These are phyloP conservation scores for Euproctis similis DNA, from an alignment of 2,888 invertebrate species.

Conservation along the genomic window DNA sequence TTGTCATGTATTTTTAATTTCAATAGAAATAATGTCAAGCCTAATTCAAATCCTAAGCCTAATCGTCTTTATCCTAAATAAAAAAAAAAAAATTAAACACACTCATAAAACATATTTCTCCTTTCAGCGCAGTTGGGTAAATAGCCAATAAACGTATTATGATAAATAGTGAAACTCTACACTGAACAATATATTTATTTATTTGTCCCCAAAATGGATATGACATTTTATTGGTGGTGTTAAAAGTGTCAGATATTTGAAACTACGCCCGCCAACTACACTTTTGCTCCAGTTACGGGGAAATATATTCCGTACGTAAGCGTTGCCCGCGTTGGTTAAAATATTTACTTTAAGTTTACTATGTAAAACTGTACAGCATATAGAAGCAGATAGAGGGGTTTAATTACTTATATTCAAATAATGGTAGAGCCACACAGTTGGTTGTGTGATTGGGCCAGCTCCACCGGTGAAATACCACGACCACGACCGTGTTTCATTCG, in stretches of 20 bases:
- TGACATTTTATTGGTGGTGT: slow-evolving; percentile 27
- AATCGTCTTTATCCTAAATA: no score
- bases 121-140: background rate
- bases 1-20: no score
- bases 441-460: no score
- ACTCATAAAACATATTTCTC: no score
- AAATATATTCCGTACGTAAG: slow-evolving; percentile 24
- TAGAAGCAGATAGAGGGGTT: no score
- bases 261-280: slow-evolving; percentile 26
- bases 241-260: slow-evolving; percentile 22
- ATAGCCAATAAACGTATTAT: background rate
- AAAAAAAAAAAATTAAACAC: no score
- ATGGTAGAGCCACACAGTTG: no score
- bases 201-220: slow-evolving; percentile 28
- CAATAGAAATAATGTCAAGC: no score
- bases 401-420: no score
- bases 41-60: no score
- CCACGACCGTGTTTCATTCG: no score
- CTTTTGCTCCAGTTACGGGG: slow-evolving; percentile 23
- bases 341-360: slow-evolving; percentile 21
- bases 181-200: slow-evolving; percentile 18
- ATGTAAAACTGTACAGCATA: slow-evolving; percentile 15
- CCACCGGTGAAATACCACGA: no score
- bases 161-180: background rate
- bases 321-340: slow-evolving; percentile 19